These are phyloP conservation scores for Hemaris fuciformis DNA, from an alignment of 2,888 invertebrate species.

Conservation along the genomic window DNA sequence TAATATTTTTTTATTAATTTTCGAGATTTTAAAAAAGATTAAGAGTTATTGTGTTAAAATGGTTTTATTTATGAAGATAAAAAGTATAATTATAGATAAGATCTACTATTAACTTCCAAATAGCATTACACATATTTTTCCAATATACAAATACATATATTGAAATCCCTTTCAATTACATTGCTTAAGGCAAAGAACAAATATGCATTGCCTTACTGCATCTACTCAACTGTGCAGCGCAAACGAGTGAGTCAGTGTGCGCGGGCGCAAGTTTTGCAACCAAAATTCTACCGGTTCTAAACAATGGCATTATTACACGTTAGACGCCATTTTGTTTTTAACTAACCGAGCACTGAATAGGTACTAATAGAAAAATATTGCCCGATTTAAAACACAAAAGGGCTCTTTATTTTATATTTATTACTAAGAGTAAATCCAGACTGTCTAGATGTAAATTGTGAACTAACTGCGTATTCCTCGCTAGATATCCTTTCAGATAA, in stretches of 20 bases:
- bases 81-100: too few relatives aligned
- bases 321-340: slow-evolving; percentile 71
- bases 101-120: too few relatives aligned
- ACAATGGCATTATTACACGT: slow-evolving; percentile 77
- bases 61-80: too few relatives aligned
- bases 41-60: too few relatives aligned
- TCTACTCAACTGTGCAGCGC: slow-evolving; percentile 32
- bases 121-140: too few relatives aligned
- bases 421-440: neutral
- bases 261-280: slow-evolving; percentile 76
- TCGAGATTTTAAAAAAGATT: too few relatives aligned
- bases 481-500: neutral
- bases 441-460: neutral
- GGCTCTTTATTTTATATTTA: slow-evolving; percentile 6
- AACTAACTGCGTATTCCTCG: neutral
- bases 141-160: neutral
- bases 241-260: slow-evolving; percentile 63
- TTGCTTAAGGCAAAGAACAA: neutral
- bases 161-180: neutral
- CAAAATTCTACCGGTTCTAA: slow-evolving; percentile 79
- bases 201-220: slow-evolving; percentile 21
- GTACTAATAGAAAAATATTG: slow-evolving; percentile 13
- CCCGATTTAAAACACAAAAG: slow-evolving; percentile 1
- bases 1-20: too few relatives aligned
- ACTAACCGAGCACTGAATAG: slow-evolving; percentile 13